Evolutionary conservation across 2,888 invertebrate genomes (phyloP).

Genomic region (Amiota communis): DNA sequence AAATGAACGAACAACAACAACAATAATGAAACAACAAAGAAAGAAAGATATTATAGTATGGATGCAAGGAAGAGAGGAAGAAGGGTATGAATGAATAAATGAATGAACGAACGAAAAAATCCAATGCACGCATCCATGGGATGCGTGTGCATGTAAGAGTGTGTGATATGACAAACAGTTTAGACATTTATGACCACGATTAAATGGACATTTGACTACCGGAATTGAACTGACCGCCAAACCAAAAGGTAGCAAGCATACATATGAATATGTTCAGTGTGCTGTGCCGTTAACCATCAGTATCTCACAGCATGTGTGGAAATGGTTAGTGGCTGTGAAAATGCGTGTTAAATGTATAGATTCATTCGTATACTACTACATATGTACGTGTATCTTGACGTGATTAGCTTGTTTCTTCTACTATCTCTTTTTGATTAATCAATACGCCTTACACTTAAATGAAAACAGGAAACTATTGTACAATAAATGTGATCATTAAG

Average conservation of each 20-base stretch:
- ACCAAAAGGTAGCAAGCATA: neutral
- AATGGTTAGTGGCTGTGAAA: constrained; percentile 22
- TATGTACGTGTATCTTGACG: neutral
- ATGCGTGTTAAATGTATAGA: neutral
- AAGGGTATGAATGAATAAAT: no score
- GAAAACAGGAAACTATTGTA: neutral
- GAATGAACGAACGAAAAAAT: constrained; percentile 23
- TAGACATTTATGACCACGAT: constrained; percentile 67
- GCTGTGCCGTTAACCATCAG: neutral
- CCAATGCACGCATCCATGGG: constrained; percentile 11
- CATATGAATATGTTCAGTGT: neutral
- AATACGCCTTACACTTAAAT: no score
- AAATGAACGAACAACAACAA: neutral
- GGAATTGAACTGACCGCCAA: constrained; percentile 53
- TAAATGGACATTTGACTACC: constrained; percentile 71
- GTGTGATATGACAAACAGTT: constrained; percentile 61
- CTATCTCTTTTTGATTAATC: no score
- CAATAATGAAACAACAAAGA: neutral
- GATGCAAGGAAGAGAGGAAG: no score
- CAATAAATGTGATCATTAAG: neutral
- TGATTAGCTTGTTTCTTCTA: constrained; percentile 1
- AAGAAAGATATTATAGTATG: no score
- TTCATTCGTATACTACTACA: neutral
- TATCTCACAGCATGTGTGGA: constrained; percentile 14
- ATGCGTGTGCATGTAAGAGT: neutral